Evolutionary conservation across 2,113 vertebrate genomes (phyloP).

Genomic region (Rhombomys opimus): DNA sequence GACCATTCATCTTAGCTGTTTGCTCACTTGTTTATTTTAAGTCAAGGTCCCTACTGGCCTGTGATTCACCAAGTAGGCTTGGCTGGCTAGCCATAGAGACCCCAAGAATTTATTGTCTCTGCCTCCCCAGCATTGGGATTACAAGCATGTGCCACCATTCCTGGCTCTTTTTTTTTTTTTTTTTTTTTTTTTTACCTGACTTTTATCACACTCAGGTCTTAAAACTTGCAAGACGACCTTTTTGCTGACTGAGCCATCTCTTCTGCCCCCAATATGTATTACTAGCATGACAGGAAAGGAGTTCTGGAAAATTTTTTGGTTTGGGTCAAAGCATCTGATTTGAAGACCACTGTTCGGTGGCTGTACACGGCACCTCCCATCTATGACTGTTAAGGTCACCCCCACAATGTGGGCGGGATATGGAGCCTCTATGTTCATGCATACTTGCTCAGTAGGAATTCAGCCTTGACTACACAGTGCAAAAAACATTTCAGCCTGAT

Average conservation of each 20-base stretch:
- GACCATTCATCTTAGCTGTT: background rate
- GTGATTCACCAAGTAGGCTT: background rate
- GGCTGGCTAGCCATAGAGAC: background rate
- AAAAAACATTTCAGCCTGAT: background rate
- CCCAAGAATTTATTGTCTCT: background rate
- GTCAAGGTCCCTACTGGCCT: no score
- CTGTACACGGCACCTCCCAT: background rate
- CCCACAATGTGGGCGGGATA: background rate
- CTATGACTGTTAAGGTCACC: background rate
- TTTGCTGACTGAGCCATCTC: background rate
- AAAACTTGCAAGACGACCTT: background rate
- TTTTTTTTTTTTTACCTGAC: background rate
- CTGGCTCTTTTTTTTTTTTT: background rate
- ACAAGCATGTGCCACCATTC: no score
- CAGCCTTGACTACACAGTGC: background rate
- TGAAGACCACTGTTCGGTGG: background rate
- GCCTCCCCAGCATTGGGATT: no score
- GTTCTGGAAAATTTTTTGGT: background rate
- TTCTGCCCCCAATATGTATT: background rate
- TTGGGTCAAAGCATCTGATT: background rate
- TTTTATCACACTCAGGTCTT: background rate
- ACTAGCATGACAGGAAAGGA: background rate
- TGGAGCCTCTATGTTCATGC: fast-evolving
- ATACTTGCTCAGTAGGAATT: conserved; percentile 8
- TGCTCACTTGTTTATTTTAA: background rate